Conservation (phyloP, 1,140 invertebrate species). For the Polypedilum pembai region DNA sequence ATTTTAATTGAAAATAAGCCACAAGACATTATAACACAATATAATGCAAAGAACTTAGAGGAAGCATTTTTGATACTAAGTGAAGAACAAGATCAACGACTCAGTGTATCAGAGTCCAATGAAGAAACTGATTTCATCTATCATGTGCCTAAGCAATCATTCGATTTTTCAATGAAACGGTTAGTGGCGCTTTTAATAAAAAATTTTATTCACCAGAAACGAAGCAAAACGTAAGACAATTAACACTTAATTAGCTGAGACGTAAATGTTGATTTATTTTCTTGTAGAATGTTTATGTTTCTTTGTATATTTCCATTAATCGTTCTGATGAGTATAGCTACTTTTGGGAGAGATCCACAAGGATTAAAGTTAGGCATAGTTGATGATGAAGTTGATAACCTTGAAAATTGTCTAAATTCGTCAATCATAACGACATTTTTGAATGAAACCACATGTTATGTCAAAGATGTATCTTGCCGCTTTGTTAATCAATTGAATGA, state of each 20-base stretch:
- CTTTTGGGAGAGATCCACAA: slow-evolving; percentile 69
- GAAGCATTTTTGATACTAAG: slow-evolving; percentile 66
- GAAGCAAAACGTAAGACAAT: not conserved
- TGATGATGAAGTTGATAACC: slow-evolving; percentile 54
- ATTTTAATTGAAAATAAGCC: slow-evolving; percentile 81
- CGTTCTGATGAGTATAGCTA: slow-evolving; percentile 65
- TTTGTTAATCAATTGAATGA: slow-evolving; percentile 45
- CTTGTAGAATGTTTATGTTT: slow-evolving; percentile 64
- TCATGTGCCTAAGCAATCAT: not conserved
- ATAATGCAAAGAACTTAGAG: slow-evolving; percentile 59
- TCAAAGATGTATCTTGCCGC: slow-evolving; percentile 50
- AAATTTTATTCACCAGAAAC: not conserved
- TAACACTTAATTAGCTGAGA: not conserved
- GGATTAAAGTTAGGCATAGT: slow-evolving; percentile 65
- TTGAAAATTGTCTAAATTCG: slow-evolving; percentile 23
- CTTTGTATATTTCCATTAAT: slow-evolving; percentile 72
- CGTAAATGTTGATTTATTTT: slow-evolving; percentile 30
- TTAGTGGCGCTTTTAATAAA: not conserved
- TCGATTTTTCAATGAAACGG: not conserved
- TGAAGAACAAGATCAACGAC: slow-evolving; percentile 46
- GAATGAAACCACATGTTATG: slow-evolving; percentile 43
- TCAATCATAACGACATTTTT: slow-evolving; percentile 38
- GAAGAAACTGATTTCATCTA: not conserved
- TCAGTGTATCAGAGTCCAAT: not conserved
- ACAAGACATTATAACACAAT: slow-evolving; percentile 51